Percentiles rank a stretch among this genome's conserved stretches.
These are phyloP conservation scores for Litoditis marina DNA, from an alignment of 2,888 invertebrate species.

Conservation along the genomic window DNA sequence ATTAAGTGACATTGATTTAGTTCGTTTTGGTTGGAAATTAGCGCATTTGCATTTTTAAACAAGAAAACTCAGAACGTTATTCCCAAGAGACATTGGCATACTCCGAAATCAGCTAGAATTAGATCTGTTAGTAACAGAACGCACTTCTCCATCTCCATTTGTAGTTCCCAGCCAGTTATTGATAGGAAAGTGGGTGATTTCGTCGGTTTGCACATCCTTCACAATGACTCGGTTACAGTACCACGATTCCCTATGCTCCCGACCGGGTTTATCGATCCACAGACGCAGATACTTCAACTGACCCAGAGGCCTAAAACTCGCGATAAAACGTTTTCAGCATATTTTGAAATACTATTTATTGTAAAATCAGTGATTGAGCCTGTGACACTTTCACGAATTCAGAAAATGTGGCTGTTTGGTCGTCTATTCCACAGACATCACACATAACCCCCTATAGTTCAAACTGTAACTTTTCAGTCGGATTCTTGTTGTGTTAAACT, in stretches of 20 bases:
- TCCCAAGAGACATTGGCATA: neutral
- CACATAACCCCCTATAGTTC: no score
- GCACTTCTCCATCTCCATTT: slow-evolving; percentile 45
- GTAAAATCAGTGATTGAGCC: neutral
- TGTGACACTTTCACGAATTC: no score
- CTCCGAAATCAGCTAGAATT: neutral
- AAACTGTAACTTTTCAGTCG: no score
- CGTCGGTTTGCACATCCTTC: slow-evolving; percentile 36
- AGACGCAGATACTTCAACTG: slow-evolving; percentile 33
- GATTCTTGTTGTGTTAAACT: no score
- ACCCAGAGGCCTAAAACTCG: slow-evolving; percentile 32
- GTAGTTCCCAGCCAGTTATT: slow-evolving; percentile 46
- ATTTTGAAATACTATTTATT: no score
- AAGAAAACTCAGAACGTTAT: neutral
- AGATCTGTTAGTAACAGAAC: neutral
- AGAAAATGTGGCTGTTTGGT: no score
- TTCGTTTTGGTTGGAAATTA: no score
- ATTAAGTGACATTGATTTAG: no score
- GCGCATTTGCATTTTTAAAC: no score
- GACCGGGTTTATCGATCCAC: slow-evolving; percentile 42
- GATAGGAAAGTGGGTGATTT: slow-evolving; percentile 39
- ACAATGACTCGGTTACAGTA: slow-evolving; percentile 38
- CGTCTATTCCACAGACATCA: no score
- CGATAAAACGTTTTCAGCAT: neutral
- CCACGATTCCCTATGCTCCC: slow-evolving; percentile 45